Evolutionary conservation across 2,888 invertebrate genomes (phyloP).

Genomic region (Hanleya hanleyi): DNA sequence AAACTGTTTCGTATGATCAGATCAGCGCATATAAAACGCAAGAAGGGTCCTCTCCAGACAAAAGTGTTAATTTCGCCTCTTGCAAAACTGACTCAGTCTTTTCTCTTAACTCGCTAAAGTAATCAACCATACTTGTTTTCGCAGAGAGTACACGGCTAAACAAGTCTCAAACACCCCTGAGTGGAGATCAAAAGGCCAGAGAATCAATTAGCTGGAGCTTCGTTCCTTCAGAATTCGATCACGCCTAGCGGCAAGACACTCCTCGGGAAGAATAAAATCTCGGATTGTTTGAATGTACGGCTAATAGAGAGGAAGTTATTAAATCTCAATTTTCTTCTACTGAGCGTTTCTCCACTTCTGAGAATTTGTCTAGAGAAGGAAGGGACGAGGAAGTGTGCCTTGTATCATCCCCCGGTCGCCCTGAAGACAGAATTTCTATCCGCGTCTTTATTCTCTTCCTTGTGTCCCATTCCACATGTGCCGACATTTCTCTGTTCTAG

Average conservation of each 20-base stretch:
- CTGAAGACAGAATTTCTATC: neutral
- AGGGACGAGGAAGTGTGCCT: neutral
- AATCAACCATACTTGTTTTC: too few species aligned
- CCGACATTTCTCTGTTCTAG: neutral
- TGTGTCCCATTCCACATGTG: neutral
- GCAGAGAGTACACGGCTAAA: too few species aligned
- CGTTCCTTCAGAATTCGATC: neutral
- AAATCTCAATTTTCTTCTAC: slow-evolving; percentile 8
- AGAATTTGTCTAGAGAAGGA: neutral
- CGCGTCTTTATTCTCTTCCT: neutral
- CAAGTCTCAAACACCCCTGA: too few species aligned
- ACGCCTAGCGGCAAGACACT: neutral
- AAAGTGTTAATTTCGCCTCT: too few species aligned
- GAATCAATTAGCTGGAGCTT: neutral
- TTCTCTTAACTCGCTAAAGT: too few species aligned
- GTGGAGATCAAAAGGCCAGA: neutral
- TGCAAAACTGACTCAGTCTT: too few species aligned
- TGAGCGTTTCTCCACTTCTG: neutral
- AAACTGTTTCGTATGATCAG: too few species aligned
- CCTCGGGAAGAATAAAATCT: neutral
- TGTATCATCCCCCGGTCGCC: neutral
- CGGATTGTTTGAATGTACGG: neutral
- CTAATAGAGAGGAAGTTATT: slow-evolving; percentile 9
- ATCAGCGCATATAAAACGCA: too few species aligned
- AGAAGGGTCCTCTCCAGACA: too few species aligned